Evolutionary conservation across 2,113 vertebrate genomes (phyloP).

Genomic region (Excalfactoria chinensis): DNA sequence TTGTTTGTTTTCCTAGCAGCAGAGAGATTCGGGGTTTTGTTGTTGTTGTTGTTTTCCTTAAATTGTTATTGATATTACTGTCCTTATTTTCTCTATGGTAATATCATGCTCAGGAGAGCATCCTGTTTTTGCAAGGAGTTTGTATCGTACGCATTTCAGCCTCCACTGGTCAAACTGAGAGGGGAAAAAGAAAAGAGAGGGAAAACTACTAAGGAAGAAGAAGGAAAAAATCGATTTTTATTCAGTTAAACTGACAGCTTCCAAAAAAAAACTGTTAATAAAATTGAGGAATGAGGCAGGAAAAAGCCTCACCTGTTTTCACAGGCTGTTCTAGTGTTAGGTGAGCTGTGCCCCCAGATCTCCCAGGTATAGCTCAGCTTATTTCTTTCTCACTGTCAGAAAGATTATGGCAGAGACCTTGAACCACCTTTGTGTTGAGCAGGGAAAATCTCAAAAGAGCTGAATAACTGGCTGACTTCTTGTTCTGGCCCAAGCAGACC

Average conservation of each 20-base stretch:
- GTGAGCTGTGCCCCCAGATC: neutral
- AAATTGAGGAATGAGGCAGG: neutral
- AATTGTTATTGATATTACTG: neutral
- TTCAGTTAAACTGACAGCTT: neutral
- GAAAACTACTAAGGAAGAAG: neutral
- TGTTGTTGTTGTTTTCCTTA: neutral
- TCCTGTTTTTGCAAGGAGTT: neutral
- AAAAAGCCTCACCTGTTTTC: neutral
- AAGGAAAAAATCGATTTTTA: neutral
- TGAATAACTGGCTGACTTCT: neutral
- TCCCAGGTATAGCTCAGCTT: neutral
- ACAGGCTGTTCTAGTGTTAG: neutral
- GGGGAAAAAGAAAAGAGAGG: neutral
- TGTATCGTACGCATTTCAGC: neutral
- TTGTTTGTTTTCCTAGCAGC: neutral
- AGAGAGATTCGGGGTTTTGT: neutral
- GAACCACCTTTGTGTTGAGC: slow-evolving; percentile 13
- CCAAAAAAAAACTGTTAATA: neutral
- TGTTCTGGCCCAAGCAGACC: neutral
- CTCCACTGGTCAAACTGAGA: neutral
- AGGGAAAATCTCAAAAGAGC: neutral
- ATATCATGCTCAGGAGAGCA: neutral
- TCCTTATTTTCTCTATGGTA: neutral
- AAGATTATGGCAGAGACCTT: slow-evolving; percentile 26
- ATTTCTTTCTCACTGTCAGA: slow-evolving; percentile 17